These are phyloP conservation scores for Drosophila simulans DNA, from an alignment of 1,140 invertebrate species.

Conservation along the genomic window DNA sequence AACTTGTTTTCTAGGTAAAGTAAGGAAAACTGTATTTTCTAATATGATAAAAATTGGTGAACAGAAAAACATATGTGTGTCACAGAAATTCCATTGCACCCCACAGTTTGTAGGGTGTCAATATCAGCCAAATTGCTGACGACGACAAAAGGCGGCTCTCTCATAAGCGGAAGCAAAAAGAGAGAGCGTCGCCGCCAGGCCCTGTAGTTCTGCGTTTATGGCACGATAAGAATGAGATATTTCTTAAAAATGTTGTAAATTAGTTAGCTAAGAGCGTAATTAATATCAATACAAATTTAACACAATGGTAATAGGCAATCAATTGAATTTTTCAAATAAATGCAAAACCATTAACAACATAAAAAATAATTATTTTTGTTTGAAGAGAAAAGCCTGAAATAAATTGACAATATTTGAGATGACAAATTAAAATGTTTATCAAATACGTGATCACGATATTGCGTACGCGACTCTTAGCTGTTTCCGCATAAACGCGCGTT, in stretches of 20 bases:
- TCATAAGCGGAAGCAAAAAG: slow-evolving; percentile 7
- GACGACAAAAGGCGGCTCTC: slow-evolving; percentile 39
- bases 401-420: no score
- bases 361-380: no score
- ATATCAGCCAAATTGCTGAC: slow-evolving; percentile 39
- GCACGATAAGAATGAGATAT: neutral
- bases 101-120: slow-evolving; percentile 4
- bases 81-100: neutral
- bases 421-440: neutral
- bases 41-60: no score
- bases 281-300: no score
- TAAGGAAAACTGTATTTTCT: neutral
- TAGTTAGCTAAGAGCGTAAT: no score
- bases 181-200: slow-evolving; percentile 9
- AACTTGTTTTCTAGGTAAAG: neutral
- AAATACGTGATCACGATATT: neutral
- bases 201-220: slow-evolving; percentile 29
- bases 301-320: no score
- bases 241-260: neutral
- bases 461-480: neutral
- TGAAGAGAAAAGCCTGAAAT: no score
- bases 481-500: slow-evolving; percentile 20
- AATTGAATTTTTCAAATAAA: no score
- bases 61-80: no score
- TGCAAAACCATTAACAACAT: no score